Evolutionary conservation across 92 coral and sea anemone species (phyloP), one percentile per base, ranked within the genome.

Genomic region (Meandrina meandrites): DNA sequence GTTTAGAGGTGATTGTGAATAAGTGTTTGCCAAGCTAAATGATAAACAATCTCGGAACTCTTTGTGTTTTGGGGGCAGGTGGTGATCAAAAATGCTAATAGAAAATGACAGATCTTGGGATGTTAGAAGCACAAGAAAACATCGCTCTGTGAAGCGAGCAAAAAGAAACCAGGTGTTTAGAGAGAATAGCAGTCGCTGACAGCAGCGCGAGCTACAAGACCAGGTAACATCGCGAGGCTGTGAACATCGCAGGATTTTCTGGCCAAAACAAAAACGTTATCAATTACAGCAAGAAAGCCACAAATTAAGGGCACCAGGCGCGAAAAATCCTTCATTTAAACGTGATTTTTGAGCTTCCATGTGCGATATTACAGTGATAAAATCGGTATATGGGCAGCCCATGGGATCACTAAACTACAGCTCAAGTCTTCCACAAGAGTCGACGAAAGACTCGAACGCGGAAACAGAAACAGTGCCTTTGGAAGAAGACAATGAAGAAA

Each of bases 71-170:
- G 15, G 8, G 48, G 79, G 93, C 98, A 94, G 98, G 98, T 94
- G 98, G 91, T 90, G 79, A 84, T 62, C 87, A 81, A 68, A 88
- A 90, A 94, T 94, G 98, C 98, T 94, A 94, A 94, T 94, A 35
- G 31, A 56, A 89, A 77, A 79, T 94, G 97, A 94, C 95, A 92
- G 95, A 87, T 89, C 72, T 68, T 76, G 89, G 67, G 84, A 80
- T 91, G 89, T 94, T 85, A 88, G 91, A 83, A 68, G 88, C 86
- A 54, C 75, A 86, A 81, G 87, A 86, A 82, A 79, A 89, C 87
- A 82, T 51, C 79, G 88, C 79, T 53, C 78, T 80, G 88, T 77
- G 90, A 92, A 84, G 86, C 91, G 85, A 76, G 87, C 84, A 42
- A 81, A 84, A 31, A 45, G 27, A 54, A 32, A 56, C 98, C 98